Conservation (phyloP, 1,140 invertebrate genomes). For the Apis dorsata region DNA sequence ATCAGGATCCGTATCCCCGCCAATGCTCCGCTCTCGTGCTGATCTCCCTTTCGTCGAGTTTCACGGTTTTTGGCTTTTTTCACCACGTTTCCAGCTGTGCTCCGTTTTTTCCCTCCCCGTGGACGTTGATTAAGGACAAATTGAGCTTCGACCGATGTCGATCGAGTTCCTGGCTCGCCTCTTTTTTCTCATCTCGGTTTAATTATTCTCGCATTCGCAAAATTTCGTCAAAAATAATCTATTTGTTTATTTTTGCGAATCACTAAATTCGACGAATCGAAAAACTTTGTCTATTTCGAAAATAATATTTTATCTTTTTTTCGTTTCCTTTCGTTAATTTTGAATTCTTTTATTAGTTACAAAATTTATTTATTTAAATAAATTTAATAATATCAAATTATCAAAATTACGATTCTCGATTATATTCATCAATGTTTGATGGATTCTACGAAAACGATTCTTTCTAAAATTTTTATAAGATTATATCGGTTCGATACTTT, state of each 20-base stretch:
- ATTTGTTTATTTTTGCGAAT: not conserved
- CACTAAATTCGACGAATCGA: too few relatives aligned
- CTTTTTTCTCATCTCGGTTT: not conserved
- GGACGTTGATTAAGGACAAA: not conserved
- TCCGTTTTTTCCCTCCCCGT: not conserved
- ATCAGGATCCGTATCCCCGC: not conserved
- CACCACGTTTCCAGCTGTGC: not conserved
- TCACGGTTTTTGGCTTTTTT: not conserved
- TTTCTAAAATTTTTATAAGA: too few relatives aligned
- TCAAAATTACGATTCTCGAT: too few relatives aligned
- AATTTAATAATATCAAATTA: too few relatives aligned
- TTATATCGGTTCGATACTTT: not conserved
- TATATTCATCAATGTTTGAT: too few relatives aligned
- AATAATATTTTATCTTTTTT: too few relatives aligned
- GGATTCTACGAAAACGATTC: too few relatives aligned
- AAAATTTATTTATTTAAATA: too few relatives aligned
- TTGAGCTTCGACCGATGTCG: not conserved
- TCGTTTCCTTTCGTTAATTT: too few relatives aligned
- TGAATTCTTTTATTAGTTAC: too few relatives aligned
- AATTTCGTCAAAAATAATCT: not conserved
- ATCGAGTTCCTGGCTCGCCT: not conserved
- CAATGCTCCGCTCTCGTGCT: not conserved
- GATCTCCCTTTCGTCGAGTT: not conserved
- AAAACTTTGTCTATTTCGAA: too few relatives aligned
- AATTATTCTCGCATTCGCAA: not conserved